Base-by-base conservation (phyloP, 2,113 vertebrate species). In the Eidolon helvum region DNA sequence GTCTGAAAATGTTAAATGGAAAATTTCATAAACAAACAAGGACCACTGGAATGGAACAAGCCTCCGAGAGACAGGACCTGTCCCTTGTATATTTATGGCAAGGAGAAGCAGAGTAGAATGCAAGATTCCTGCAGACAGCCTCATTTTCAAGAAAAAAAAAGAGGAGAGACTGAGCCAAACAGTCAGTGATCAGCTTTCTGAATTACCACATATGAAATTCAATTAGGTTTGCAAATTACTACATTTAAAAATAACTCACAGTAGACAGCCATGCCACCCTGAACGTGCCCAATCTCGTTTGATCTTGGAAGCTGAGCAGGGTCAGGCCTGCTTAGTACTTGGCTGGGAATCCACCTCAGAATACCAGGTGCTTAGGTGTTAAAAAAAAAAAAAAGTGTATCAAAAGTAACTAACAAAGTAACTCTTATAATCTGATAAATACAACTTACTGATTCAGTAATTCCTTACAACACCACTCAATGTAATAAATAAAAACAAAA, bases 201-300 rank as follows among this genome's bases (percentile, higher is more conserved):
- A 88, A 38, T 72, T 55, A 22, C 21, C 63, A n/a, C 57, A 3
- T 48, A 45, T 74, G 40, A 90, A 91, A 75, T 48, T 90, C 35
- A 92, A n/a, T 57, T 68, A 89, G 30, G 66, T 22, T 87, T 24
- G 21, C 38, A 91, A 83, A 65, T 90, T 38, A 65, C 45, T 55
- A 1, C 71, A 48, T 93, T 94, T 87, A 86, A 91, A 96, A 79
- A 68, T 4, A 79, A 85, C 40, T 91, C 61, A 82, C 48, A 50
- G 48, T 50, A 11, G 14, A 50, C 3, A 3, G 48, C 48, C 48
- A 50, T 50, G 48, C 48, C 48, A 50, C 48, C 45, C 11, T 50
- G 48, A 12, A 50, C 12, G 6, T 12, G 48, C 48, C 48, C 48
- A 14, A 50, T 50, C 48, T 50, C 48, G 0, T 50, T 12, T 50